These are phyloP conservation scores for Anorthoa munda DNA, from an alignment of 2,888 invertebrate genomes.

Conservation along the genomic window DNA sequence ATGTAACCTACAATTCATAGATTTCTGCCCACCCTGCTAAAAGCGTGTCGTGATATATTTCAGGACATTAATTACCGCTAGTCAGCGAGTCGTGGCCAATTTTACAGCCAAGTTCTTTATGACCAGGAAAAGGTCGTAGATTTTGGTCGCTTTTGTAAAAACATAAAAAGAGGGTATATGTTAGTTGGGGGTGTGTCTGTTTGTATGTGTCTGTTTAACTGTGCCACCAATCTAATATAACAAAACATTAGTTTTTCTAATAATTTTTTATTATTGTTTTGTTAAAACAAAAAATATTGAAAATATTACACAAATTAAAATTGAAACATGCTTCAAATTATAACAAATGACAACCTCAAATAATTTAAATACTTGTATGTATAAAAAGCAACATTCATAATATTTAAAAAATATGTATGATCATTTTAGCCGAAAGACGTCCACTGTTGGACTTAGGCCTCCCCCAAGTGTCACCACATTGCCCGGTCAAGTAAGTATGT, in stretches of 20 bases:
- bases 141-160: slow-evolving; percentile 17
- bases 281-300: neutral
- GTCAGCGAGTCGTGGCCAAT: slow-evolving; percentile 59
- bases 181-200: neutral
- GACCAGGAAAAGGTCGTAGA: slow-evolving; percentile 36
- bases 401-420: neutral
- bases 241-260: too few relatives aligned
- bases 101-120: slow-evolving; percentile 60
- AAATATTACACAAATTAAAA: neutral
- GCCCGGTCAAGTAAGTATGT: too few relatives aligned
- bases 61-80: slow-evolving; percentile 66
- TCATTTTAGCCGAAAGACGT: too few relatives aligned
- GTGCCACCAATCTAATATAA: too few relatives aligned
- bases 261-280: too few relatives aligned
- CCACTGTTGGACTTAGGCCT: too few relatives aligned
- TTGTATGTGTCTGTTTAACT: neutral
- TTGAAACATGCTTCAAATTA: neutral
- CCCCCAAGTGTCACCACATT: too few relatives aligned
- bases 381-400: neutral
- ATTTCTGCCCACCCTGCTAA: slow-evolving; percentile 40
- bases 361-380: neutral
- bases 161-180: slow-evolving; percentile 7
- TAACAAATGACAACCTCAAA: neutral
- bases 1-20: slow-evolving; percentile 36
- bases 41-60: slow-evolving; percentile 67